phyloP scores from a whole-genome alignment of 2,113 vertebrate genomes.

The zebrafish (Danio rerio) region DNA sequence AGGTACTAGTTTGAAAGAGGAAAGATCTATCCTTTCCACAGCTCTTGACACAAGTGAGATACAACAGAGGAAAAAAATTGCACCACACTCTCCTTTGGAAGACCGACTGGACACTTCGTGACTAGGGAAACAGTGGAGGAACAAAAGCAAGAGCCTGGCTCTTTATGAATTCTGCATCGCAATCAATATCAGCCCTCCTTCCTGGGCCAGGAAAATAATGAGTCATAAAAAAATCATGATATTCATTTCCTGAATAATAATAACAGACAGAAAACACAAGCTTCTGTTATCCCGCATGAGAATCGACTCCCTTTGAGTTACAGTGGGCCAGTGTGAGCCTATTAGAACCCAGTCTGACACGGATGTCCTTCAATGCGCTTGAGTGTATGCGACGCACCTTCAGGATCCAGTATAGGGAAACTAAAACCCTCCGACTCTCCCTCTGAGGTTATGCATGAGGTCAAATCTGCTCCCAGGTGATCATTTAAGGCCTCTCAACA shows the following conservation, averaged over 20 bases:
- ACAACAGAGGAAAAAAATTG: constrained; percentile 63
- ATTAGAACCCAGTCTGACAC: background rate
- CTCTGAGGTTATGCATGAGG: constrained; percentile 63
- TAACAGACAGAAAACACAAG: constrained; percentile 42
- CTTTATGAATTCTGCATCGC: constrained; percentile 71
- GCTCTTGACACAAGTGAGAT: constrained; percentile 68
- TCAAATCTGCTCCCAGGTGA: constrained; percentile 68
- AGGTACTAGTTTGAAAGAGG: constrained; percentile 66
- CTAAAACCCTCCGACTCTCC: constrained; percentile 69
- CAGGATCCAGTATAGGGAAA: background rate
- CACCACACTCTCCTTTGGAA: constrained; percentile 60
- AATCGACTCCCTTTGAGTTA: constrained; percentile 14
- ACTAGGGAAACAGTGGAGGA: background rate
- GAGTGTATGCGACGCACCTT: background rate
- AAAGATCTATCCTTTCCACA: constrained; percentile 59
- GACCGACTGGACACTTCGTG: constrained; percentile 11
- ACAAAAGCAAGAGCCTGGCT: constrained; percentile 53
- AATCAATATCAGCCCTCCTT: constrained; percentile 68
- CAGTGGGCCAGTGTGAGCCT: constrained; percentile 1
- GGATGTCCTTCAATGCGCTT: background rate
- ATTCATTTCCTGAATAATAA: constrained; percentile 65
- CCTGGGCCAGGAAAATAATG: constrained; percentile 64
- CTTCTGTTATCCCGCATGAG: constrained; percentile 27
- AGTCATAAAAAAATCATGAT: constrained; percentile 70
- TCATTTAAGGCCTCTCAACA: constrained; percentile 81